A percentile compares a stretch with the other conserved stretches of the same genome.
Conservation (phyloP, 2,888 invertebrate species). For the Apotomis betuletana region DNA sequence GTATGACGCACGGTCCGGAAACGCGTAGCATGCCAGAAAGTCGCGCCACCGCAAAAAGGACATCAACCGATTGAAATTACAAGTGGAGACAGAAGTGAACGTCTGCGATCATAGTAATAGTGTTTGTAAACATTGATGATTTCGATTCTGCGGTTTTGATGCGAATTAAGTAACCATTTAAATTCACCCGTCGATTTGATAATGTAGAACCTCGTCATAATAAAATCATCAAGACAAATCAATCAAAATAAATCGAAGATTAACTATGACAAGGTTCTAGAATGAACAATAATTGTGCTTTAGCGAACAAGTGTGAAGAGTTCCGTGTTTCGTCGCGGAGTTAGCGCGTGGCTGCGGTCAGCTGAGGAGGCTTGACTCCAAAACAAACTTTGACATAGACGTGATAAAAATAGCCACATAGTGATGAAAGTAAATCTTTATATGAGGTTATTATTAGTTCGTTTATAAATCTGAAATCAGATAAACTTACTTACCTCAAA, state of each 20-base stretch:
- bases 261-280: neutral
- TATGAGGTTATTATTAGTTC: neutral
- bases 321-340: neutral
- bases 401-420: slow-evolving; percentile 1
- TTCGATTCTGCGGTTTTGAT: slow-evolving; percentile 25
- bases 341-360: neutral
- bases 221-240: neutral
- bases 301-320: neutral
- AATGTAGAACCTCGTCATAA: slow-evolving; percentile 10
- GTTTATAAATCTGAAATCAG: neutral
- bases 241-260: neutral
- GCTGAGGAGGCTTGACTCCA: neutral
- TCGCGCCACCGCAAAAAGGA: slow-evolving; percentile 22
- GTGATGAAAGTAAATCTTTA: neutral
- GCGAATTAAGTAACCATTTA: slow-evolving; percentile 4
- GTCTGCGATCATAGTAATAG: slow-evolving; percentile 5
- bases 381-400: neutral
- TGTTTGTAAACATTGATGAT: slow-evolving; percentile 31
- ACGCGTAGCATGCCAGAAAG: slow-evolving; percentile 10
- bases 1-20: slow-evolving; percentile 37
- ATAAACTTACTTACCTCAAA: neutral
- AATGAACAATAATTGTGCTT: neutral
- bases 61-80: neutral
- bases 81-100: slow-evolving; percentile 20
- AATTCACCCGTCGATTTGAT: slow-evolving; percentile 5